Conservation (phyloP, 2,888 invertebrate genomes). For the Harpalus rubripes region DNA sequence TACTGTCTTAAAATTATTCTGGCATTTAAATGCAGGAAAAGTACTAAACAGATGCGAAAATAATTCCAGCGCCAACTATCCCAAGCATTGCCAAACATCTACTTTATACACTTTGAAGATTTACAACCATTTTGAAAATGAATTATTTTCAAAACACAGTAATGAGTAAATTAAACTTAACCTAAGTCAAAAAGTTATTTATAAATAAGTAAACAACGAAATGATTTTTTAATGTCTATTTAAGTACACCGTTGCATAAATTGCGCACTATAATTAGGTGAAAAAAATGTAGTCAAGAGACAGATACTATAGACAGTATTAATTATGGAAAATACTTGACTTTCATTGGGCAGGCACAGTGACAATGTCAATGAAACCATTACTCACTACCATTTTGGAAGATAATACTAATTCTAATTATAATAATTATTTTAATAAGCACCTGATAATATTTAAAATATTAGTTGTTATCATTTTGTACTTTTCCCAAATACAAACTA, state of each 20-base stretch:
- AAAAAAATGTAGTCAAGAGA: neutral
- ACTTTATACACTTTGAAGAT: neutral
- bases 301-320: slow-evolving; percentile 23
- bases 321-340: slow-evolving; percentile 11
- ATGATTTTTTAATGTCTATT: slow-evolving; percentile 16
- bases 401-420: slow-evolving; percentile 23
- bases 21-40: slow-evolving; percentile 21
- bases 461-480: neutral
- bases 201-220: slow-evolving; percentile 7
- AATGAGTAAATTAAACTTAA: slow-evolving; percentile 5
- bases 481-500: neutral
- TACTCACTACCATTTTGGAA: neutral
- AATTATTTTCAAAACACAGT: neutral
- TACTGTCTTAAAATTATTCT: neutral
- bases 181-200: neutral
- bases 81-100: slow-evolving; percentile 12
- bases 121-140: neutral
- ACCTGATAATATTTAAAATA: neutral
- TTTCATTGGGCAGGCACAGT: neutral
- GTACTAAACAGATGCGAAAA: slow-evolving; percentile 10
- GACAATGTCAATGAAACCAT: neutral
- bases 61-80: neutral
- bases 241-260: neutral
- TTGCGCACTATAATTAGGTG: slow-evolving; percentile 7
- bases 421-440: slow-evolving; percentile 26